These are phyloP conservation scores for Cercopithecus hamlyni DNA, from an alignment of 2,797 vertebrate genomes.

Conservation along the genomic window DNA sequence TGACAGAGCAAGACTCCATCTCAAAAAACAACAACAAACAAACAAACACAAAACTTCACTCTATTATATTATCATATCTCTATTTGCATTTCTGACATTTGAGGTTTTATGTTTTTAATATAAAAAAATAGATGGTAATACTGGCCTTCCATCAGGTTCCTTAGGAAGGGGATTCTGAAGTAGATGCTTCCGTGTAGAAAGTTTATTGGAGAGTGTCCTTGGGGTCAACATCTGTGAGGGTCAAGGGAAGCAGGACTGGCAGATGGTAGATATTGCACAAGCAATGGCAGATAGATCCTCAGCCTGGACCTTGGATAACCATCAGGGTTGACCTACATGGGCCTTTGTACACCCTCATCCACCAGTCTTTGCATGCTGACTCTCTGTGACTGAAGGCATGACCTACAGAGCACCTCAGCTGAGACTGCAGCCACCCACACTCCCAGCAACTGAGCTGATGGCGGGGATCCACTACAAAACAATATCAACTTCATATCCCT, in stretches of 20 bases:
- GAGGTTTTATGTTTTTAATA: not conserved
- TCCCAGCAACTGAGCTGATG: not conserved
- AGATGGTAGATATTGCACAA: not conserved
- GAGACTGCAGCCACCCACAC: not conserved
- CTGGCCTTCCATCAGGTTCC: not conserved
- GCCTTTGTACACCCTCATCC: not conserved
- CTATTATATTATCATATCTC: not conserved
- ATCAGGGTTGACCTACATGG: not conserved
- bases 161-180: not conserved
- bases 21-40: no score
- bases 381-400: not conserved
- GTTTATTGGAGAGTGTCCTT: not conserved
- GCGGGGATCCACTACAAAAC: no score
- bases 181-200: not conserved
- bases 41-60: no score
- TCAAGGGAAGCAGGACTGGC: not conserved
- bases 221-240: not conserved
- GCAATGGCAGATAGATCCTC: not conserved
- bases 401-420: not conserved
- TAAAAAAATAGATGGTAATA: not conserved
- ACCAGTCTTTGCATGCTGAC: not conserved
- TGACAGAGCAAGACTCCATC: no score
- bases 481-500: rapidly evolving
- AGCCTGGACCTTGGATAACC: not conserved
- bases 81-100: conserved; percentile 22